Evolutionary conservation across 2,888 invertebrate genomes (phyloP), one percentile per base, ranked within the genome.

Genomic region (Rhagium mordax): DNA sequence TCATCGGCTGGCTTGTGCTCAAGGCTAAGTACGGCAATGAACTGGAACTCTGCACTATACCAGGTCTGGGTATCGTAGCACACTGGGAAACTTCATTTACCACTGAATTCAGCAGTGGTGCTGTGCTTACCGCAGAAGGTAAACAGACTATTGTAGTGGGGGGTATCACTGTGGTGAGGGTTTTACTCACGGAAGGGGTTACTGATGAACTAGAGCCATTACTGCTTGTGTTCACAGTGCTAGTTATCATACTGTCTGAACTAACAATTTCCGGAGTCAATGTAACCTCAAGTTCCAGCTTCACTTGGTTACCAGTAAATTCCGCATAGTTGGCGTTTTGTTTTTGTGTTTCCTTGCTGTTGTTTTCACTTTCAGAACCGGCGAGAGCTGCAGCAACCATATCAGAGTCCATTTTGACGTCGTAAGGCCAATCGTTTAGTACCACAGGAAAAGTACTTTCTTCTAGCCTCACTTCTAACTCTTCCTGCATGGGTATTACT

Each of bases 221-320:
- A 60, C 82, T 81, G 68, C 81, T 82, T 2, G 85, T 82, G 70
- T 85, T 86, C 16, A 90, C 89, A 0, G 91, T 90, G 81, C 91
- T 91, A 7, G 91, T 89, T 0, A 91, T 90, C 72, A 87, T 81
- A 77, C 87, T 87, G 72, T 88, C 88, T 3, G 87, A 84, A 76
- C 86, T 88, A 75, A 90, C 90, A 82, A 91, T 91, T 86, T 92
- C 92, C 5, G 92, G 91, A 0, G 91, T 91, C 81, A 92, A 86
- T 0, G 92, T 92, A 24, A 92, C 91, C 85, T 90, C 90, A 69
- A 90, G 81, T 81, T 92, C 91, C 51, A 91, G 83, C 80, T 90
- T 89, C 0, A 89, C 88, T 82, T 89, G 89, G 69, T 87, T 88
- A n/a, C 85, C 84, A 49, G 84, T 83, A 51, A 74, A 79, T 60